Conservation (phyloP, 2,113 vertebrate species). For the Suncus etruscus region DNA sequence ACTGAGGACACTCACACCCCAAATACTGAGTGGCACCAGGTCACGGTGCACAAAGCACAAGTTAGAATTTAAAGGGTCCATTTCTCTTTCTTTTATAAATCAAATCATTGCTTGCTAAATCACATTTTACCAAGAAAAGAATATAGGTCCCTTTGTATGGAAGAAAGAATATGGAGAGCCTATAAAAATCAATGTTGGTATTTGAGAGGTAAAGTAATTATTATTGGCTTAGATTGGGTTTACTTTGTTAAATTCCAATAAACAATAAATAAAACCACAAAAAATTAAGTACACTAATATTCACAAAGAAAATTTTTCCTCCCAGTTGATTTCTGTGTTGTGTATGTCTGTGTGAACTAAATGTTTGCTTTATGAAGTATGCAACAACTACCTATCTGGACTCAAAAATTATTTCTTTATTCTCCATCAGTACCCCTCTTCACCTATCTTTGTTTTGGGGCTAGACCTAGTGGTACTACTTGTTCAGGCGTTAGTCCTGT, state of each 20-base stretch:
- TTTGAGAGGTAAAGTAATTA: neutral
- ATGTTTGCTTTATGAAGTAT: too few relatives aligned
- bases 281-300: neutral
- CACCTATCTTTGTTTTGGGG: too few relatives aligned
- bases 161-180: neutral
- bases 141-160: neutral
- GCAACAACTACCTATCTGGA: too few relatives aligned
- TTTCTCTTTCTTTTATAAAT: too few relatives aligned
- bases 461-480: too few relatives aligned
- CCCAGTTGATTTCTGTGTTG: neutral
- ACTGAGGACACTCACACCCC: neutral
- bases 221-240: neutral
- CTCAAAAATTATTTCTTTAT: too few relatives aligned
- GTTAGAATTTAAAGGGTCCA: neutral
- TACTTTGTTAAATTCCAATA: constrained; percentile 14
- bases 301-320: neutral
- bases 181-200: neutral
- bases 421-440: too few relatives aligned
- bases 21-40: neutral
- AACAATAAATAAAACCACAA: neutral
- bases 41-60: neutral
- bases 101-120: constrained; percentile 28
- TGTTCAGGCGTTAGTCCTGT: too few relatives aligned
- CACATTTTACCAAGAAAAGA: neutral
- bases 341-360: too few relatives aligned